Base-by-base conservation (phyloP, 2,113 vertebrate genomes). In the Pteropus alecto region DNA sequence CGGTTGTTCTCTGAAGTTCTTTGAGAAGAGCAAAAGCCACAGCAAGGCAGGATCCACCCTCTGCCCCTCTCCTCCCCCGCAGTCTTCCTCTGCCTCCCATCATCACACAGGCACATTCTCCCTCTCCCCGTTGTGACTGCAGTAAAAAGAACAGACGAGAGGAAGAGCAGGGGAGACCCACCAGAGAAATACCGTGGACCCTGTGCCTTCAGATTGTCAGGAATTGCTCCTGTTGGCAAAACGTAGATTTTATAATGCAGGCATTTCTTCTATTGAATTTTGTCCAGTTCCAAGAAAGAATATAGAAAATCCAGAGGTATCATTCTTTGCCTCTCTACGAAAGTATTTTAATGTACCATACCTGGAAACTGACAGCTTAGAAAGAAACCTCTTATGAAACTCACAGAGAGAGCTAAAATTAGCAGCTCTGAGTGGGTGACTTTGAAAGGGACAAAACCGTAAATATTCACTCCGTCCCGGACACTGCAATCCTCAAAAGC, bases 381-480 rank as follows among this genome's bases (percentile, higher is more conserved):
- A 94, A 58, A 58, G 92, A 96, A 94, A 93, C 51, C 87, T 96
- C 81, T 95, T 67, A 33, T 5, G 83, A 96, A 85, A 90, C 85
- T 51, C 79, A 22, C 1, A 3, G 83, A 43, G 83, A n/a, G 0
- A 2, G 87, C 96, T 98, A 96, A 95, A 96, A 97, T 97, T 97
- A 98, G 97, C 94, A 83, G 15, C 94, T 76, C 74, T 5, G 68
- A 96, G 78, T 61, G 74, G 78, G 78, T 91, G 96, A 96, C 96
- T 96, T 97, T 98, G 95, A 96, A 95, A 96, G 88, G 85, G 70
- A 89, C 78, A 26, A 28, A 73, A 67, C 87, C 87, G 43, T 46
- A 92, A 87, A 88, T 77, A 83, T 60, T 61, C 74, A 61, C 70
- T 68, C 87, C 7, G 46, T 41, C 13, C n/a, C 6, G 48, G 79